Conservation (phyloP, 2,797 vertebrate genomes). For the Falco naumanni region DNA sequence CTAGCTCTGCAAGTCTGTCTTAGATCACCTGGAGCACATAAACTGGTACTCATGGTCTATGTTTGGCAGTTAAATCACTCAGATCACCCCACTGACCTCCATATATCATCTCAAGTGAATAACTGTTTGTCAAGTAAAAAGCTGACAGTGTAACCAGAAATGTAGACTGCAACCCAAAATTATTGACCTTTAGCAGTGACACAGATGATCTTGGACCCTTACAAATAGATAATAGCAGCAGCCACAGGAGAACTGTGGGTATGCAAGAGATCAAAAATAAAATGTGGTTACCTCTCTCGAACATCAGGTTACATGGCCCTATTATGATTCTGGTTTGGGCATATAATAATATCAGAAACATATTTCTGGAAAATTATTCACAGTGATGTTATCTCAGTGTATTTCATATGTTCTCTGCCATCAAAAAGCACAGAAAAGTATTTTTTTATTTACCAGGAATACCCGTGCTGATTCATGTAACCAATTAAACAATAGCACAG, state of each 20-base stretch:
- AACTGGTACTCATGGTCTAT: neutral
- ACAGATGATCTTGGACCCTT: neutral
- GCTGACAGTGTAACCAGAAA: neutral
- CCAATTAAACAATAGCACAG: neutral
- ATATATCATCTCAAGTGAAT: neutral
- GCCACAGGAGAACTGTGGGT: neutral
- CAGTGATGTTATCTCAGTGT: neutral
- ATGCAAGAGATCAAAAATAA: neutral
- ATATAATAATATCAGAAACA: neutral
- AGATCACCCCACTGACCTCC: neutral
- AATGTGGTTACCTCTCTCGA: neutral
- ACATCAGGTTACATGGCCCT: neutral
- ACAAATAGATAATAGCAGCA: neutral
- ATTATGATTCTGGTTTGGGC: neutral
- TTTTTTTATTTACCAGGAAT: neutral
- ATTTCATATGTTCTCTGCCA: neutral
- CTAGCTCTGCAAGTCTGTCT: neutral
- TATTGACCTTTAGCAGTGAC: neutral
- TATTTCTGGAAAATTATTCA: conserved; percentile 1
- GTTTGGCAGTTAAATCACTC: neutral
- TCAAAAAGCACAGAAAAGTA: neutral
- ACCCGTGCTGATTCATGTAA: neutral
- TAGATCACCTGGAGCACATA: neutral
- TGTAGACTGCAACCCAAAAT: neutral
- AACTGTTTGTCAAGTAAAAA: neutral